Evolutionary conservation across 1,140 invertebrate species (phyloP), one percentile per base, ranked within the genome.

Genomic region (Holotrichia oblita): DNA sequence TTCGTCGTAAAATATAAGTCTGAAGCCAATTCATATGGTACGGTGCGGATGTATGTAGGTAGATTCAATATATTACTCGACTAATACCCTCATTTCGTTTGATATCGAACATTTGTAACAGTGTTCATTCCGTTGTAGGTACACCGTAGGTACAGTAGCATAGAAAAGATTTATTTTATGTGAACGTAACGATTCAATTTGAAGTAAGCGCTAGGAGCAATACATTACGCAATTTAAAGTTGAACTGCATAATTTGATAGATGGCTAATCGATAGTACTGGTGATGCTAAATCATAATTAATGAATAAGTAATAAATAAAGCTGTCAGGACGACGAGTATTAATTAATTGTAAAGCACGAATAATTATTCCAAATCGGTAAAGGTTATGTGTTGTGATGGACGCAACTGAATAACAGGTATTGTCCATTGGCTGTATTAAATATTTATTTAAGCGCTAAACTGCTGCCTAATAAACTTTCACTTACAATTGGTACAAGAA

Each of bases 281-380:
- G 9, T 34, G 61, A 10, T 27, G 4, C 0, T 69, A 27, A 69
- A 69, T 69, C 20, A 20, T 69, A 69, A 69, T 69, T 34, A 69
- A 27, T 69, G 61, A 69, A 69, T 22, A 20, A 27, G 61, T 69
- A 69, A 69, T 69, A 69, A 69, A 69, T 69, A 69, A 69, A 69
- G 20, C 24, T 69, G 61, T 9, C 24, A 10, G 9, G 61, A 12
- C 61, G 27, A 9, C 61, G 59, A 20, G 4, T 34, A 34, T 34
- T 22, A 27, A 69, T 69, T 69, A 69, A 69, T 69, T 27, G 22
- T 14, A 1, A 22, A 14, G 7, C 61, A 4, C 20, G n/a, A n/a
- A n/a, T 69, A 69, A 27, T 69, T 69, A 27, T 9, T 27, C 22
- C 6, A 12, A 69, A 69, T 69, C 10, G 61, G 24, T 27, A 17